Conservation (phyloP, 1,140 invertebrate species). For the Melipona quadrifasciata region DNA sequence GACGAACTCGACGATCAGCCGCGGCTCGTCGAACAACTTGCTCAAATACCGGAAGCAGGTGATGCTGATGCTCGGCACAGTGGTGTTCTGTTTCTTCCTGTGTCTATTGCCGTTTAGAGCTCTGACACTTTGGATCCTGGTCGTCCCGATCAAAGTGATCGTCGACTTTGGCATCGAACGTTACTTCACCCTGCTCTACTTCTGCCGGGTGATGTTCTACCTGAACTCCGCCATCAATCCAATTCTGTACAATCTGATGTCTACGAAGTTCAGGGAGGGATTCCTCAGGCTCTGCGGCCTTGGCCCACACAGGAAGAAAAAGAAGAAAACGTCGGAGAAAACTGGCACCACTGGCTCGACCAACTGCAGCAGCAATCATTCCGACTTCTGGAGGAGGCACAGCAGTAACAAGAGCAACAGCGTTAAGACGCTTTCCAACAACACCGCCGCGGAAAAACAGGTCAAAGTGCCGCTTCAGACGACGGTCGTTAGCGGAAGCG, state of each 20-base stretch:
- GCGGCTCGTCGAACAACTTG: slow-evolving; percentile 83
- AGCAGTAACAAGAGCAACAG: slow-evolving; percentile 73
- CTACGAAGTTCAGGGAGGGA: slow-evolving; percentile 94
- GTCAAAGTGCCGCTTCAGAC: slow-evolving; percentile 67
- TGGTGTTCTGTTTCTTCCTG: slow-evolving; percentile 95
- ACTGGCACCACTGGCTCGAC: slow-evolving; percentile 71
- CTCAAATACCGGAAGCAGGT: slow-evolving; percentile 88
- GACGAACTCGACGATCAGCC: slow-evolving; percentile 87
- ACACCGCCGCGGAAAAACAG: slow-evolving; percentile 61
- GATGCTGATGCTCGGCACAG: slow-evolving; percentile 94
- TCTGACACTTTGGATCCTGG: slow-evolving; percentile 92
- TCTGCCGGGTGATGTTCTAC: slow-evolving; percentile 93
- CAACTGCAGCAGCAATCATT: slow-evolving; percentile 73
- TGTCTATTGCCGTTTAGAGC: slow-evolving; percentile 94
- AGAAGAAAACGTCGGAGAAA: slow-evolving; percentile 65
- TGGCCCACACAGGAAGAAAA: slow-evolving; percentile 51
- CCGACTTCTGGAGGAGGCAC: slow-evolving; percentile 72
- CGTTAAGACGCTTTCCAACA: slow-evolving; percentile 62
- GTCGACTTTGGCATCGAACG: slow-evolving; percentile 87
- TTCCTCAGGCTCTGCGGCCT: slow-evolving; percentile 85
- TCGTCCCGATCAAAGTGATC: slow-evolving; percentile 85
- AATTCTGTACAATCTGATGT: slow-evolving; percentile 94
- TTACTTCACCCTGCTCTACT: slow-evolving; percentile 93
- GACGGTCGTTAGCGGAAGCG: slow-evolving; percentile 59
- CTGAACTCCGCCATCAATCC: slow-evolving; percentile 95